Conservation (phyloP, 1,140 invertebrate genomes). For the Eumaeus atala region DNA sequence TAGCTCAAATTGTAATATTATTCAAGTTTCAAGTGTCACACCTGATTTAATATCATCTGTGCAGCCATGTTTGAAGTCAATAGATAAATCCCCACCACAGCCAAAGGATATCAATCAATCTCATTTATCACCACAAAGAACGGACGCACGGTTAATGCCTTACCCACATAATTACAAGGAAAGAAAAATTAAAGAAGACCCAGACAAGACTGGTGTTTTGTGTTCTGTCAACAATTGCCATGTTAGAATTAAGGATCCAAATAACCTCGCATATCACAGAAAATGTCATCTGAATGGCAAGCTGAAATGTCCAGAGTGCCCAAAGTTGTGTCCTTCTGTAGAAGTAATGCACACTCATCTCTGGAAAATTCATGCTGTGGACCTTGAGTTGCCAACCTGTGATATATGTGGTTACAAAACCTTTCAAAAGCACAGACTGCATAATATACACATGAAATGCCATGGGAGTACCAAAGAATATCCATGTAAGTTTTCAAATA, state of each 20-base stretch:
- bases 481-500: conserved; percentile 42
- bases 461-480: conserved; percentile 78
- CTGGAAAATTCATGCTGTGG: conserved; percentile 84
- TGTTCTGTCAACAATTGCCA: conserved; percentile 53
- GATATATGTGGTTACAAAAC: conserved; percentile 79
- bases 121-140: conserved; percentile 22
- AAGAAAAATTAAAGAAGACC: conserved; percentile 24
- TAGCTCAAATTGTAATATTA: conserved; percentile 36
- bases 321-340: conserved; percentile 72
- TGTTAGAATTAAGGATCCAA: conserved; percentile 46
- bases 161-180: conserved; percentile 27
- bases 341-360: conserved; percentile 81
- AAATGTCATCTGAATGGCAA: conserved; percentile 78
- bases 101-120: conserved; percentile 31
- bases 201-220: conserved; percentile 27
- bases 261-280: conserved; percentile 73
- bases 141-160: conserved; percentile 18
- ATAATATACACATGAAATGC: conserved; percentile 81
- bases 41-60: conserved; percentile 64
- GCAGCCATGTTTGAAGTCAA: conserved; percentile 29
- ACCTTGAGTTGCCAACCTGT: conserved; percentile 84
- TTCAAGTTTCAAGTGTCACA: conserved; percentile 54
- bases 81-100: conserved; percentile 32
- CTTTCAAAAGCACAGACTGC: conserved; percentile 76
- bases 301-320: conserved; percentile 82